Conservation (phyloP, 2,113 vertebrate species). For the Oreochromis tanganicae region DNA sequence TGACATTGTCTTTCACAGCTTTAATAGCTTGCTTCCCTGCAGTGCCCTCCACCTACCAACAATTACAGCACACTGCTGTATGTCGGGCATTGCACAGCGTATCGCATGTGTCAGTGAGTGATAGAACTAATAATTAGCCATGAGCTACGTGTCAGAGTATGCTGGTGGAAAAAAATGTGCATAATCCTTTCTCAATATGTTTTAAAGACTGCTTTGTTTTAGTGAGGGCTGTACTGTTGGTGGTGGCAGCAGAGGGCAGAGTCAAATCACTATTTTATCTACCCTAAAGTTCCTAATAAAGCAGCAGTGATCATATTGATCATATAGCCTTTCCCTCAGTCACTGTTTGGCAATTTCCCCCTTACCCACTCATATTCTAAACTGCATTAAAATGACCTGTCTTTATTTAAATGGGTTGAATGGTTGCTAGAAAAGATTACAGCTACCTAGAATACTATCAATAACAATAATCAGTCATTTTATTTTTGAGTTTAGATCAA, state of each 20-base stretch:
- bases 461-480: not conserved
- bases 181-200: not conserved
- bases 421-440: not conserved
- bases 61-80: conserved; percentile 10
- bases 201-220: not conserved
- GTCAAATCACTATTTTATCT: not conserved
- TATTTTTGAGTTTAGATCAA: not conserved
- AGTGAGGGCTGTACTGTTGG: not conserved
- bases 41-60: conserved; percentile 16
- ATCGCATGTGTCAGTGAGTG: not conserved
- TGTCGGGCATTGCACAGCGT: not conserved
- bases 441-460: not conserved
- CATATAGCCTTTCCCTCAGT: not conserved
- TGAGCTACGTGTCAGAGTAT: not conserved
- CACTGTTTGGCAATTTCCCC: not conserved
- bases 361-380: not conserved
- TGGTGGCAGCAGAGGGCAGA: not conserved
- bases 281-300: not conserved
- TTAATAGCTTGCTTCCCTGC: conserved; percentile 17
- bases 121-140: conserved; percentile 10
- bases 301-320: not conserved
- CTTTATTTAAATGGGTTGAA: not conserved
- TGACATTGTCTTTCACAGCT: conserved; percentile 14
- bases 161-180: accelerated
- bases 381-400: not conserved